phyloP scores from a whole-genome alignment of 2,888 invertebrate species.

The Thymelicus acteon region DNA sequence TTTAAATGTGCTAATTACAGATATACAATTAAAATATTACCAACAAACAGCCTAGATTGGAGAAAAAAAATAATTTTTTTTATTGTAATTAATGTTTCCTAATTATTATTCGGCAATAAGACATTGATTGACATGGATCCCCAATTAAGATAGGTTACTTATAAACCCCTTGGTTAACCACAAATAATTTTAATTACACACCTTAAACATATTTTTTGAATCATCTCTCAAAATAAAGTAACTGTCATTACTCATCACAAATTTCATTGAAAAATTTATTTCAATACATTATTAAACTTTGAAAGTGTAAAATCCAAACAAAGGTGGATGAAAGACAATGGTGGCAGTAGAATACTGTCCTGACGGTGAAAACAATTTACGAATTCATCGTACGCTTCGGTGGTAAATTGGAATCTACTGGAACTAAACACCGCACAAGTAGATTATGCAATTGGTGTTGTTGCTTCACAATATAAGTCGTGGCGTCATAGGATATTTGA shows the following conservation, averaged over 20 bases:
- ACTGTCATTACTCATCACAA: slow-evolving; percentile 13
- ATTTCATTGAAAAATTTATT: slow-evolving; percentile 8
- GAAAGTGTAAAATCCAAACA: slow-evolving; percentile 37
- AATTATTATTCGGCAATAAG: too few species aligned
- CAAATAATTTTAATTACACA: too few species aligned
- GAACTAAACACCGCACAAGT: slow-evolving; percentile 39
- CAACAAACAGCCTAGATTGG: too few species aligned
- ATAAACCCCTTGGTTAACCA: too few species aligned
- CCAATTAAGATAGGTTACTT: too few species aligned
- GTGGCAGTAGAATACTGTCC: slow-evolving; percentile 30
- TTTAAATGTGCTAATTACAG: too few species aligned
- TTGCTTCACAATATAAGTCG: slow-evolving; percentile 18
- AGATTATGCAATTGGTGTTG: slow-evolving; percentile 14
- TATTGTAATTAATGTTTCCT: too few species aligned
- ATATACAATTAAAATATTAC: too few species aligned
- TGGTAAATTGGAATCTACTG: slow-evolving; percentile 36
- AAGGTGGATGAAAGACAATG: slow-evolving; percentile 41
- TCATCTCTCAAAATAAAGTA: neutral
- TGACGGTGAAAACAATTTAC: slow-evolving; percentile 37
- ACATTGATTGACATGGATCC: too few species aligned
- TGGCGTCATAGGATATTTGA: neutral
- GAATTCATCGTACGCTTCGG: slow-evolving; percentile 35
- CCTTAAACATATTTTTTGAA: too few species aligned
- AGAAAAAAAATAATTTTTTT: too few species aligned
- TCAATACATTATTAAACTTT: slow-evolving; percentile 35